These are phyloP conservation scores for Idaea aversata DNA, from an alignment of 2,888 invertebrate genomes.

Conservation along the genomic window DNA sequence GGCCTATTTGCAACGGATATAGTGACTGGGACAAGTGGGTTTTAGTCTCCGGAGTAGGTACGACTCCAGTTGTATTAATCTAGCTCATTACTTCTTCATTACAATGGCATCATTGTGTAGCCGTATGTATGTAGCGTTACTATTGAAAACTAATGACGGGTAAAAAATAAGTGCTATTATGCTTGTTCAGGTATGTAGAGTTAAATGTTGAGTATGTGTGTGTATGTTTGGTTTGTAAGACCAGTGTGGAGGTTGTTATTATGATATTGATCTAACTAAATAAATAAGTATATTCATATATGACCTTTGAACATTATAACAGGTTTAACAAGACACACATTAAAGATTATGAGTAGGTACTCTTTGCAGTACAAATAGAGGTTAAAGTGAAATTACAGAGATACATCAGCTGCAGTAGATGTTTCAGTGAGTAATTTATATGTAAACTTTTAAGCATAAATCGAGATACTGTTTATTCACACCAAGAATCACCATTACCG, in stretches of 20 bases:
- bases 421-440: conserved; percentile 30
- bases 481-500: conserved; percentile 52
- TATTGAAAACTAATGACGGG: conserved; percentile 15
- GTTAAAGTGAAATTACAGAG: not conserved
- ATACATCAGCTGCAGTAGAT: conserved; percentile 16
- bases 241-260: not conserved
- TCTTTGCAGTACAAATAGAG: conserved; percentile 2
- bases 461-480: conserved; percentile 61
- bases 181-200: conserved; percentile 3
- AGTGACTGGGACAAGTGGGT: conserved; percentile 69
- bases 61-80: conserved; percentile 54
- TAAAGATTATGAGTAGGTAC: conserved; percentile 8
- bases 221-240: not conserved
- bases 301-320: conserved; percentile 11
- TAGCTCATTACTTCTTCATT: conserved; percentile 44
- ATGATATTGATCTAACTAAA: not conserved
- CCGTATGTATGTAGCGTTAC: conserved; percentile 15
- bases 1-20: conserved; percentile 77
- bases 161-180: conserved; percentile 20
- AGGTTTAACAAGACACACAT: not conserved
- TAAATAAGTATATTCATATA: not conserved
- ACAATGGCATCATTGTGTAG: conserved; percentile 43
- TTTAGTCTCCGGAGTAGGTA: conserved; percentile 40
- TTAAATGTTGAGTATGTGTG: not conserved
- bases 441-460: conserved; percentile 37